These are phyloP conservation scores for Prorops nasuta DNA, from an alignment of 1,140 invertebrate species.

Conservation along the genomic window DNA sequence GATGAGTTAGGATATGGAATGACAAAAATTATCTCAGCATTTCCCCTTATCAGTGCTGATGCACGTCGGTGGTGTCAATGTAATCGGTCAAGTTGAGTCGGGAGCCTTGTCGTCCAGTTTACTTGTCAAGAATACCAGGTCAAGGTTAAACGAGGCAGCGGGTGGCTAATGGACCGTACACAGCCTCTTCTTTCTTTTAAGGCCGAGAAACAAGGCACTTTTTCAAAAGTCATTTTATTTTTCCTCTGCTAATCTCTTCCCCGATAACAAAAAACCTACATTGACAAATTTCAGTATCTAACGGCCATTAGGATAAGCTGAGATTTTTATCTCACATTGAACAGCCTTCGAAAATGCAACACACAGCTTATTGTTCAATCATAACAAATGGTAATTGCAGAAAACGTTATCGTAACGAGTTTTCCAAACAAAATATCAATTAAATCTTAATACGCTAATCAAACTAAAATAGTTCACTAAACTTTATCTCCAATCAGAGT, in stretches of 20 bases:
- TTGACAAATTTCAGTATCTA: neutral
- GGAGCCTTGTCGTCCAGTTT: slow-evolving; percentile 21
- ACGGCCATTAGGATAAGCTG: neutral
- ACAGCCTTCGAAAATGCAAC: no score
- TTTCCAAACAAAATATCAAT: no score
- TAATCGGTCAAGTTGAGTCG: slow-evolving; percentile 25
- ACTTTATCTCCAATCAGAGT: no score
- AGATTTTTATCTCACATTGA: neutral
- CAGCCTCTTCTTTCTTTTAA: slow-evolving; percentile 2
- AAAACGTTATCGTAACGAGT: no score
- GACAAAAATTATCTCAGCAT: no score
- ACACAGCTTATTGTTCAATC: no score
- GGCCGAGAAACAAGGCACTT: slow-evolving; percentile 6
- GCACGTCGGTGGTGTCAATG: slow-evolving; percentile 6
- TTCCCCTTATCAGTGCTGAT: no score
- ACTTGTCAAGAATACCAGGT: slow-evolving; percentile 26
- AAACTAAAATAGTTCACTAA: no score
- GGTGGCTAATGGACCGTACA: slow-evolving; percentile 11
- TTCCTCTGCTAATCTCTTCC: neutral
- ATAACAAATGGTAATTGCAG: no score
- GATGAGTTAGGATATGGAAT: no score
- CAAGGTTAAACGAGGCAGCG: no score
- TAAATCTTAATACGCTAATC: no score
- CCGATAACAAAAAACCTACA: neutral
- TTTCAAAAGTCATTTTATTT: neutral